Conservation (phyloP, 2,113 vertebrate genomes). For the Alaudala cheleensis region DNA sequence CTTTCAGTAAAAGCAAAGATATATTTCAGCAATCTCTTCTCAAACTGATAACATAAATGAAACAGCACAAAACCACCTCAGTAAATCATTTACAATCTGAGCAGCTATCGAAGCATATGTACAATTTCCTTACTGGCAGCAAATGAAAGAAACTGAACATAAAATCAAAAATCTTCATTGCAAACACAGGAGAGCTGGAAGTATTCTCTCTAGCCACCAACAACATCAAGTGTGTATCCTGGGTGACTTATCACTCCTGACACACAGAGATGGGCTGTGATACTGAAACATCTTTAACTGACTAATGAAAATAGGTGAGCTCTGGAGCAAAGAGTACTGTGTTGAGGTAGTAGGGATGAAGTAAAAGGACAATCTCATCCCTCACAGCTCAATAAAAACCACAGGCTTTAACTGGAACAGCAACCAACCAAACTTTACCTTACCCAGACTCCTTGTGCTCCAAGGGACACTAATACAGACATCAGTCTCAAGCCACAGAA, state of each 20-base stretch:
- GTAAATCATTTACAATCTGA: conserved; percentile 31
- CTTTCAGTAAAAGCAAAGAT: not conserved
- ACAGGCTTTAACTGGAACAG: not conserved
- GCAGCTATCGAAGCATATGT: not conserved
- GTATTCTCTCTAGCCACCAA: not conserved
- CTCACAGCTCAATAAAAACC: not conserved
- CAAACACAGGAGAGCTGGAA: not conserved
- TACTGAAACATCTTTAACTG: not conserved
- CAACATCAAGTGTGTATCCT: not conserved
- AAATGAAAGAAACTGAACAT: conserved; percentile 34
- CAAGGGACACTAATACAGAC: not conserved
- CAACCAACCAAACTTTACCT: not conserved
- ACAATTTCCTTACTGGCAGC: conserved; percentile 8
- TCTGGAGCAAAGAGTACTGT: not conserved
- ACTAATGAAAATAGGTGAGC: not conserved
- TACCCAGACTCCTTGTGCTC: not conserved
- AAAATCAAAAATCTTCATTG: conserved; percentile 28
- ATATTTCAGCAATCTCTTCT: conserved; percentile 10
- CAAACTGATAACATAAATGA: conserved; percentile 1
- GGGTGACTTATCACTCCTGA: not conserved
- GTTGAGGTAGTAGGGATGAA: not conserved
- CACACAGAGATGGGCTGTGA: not conserved
- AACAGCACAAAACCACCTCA: conserved; percentile 15
- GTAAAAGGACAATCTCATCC: not conserved
- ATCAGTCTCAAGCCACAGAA: not conserved